Percentiles rank a stretch among this genome's conserved stretches.
phyloP scores from a whole-genome alignment of 2,113 vertebrate genomes.

The Neogale vison region DNA sequence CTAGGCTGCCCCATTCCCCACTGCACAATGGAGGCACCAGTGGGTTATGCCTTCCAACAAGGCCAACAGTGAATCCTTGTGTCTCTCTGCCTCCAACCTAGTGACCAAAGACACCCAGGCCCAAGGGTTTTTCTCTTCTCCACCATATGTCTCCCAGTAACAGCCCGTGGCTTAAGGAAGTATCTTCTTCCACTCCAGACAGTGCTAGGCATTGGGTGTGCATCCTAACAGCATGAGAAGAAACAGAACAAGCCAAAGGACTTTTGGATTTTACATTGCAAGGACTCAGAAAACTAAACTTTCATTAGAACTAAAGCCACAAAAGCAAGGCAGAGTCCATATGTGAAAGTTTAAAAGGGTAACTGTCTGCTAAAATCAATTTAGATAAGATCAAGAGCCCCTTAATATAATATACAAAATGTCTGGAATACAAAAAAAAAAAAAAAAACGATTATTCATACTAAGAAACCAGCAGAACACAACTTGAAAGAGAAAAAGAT shows the following conservation, averaged over 20 bases:
- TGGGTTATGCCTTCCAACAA: not conserved
- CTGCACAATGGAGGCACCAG: not conserved
- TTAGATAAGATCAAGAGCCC: not conserved
- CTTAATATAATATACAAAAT: not conserved
- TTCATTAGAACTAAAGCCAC: not conserved
- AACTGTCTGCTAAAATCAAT: constrained; percentile 13
- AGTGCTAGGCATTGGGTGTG: not conserved
- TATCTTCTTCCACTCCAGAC: not conserved
- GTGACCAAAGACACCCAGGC: not conserved
- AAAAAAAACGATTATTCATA: not conserved
- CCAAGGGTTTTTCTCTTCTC: not conserved
- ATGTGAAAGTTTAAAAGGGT: not conserved
- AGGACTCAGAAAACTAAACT: not conserved
- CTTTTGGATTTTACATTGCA: too few relatives aligned
- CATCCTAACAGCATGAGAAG: not conserved
- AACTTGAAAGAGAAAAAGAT: constrained; percentile 56
- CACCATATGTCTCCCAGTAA: not conserved
- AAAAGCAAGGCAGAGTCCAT: not conserved
- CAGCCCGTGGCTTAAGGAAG: not conserved
- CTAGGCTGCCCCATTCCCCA: not conserved
- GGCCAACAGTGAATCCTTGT: not conserved
- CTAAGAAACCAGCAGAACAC: not conserved
- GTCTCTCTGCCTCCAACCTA: not conserved
- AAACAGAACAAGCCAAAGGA: not conserved
- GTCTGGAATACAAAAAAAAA: not conserved